Evolutionary conservation across 2,797 vertebrate genomes (phyloP), one percentile per base, ranked within the genome.

Genomic region (Alfaro cultratus): DNA sequence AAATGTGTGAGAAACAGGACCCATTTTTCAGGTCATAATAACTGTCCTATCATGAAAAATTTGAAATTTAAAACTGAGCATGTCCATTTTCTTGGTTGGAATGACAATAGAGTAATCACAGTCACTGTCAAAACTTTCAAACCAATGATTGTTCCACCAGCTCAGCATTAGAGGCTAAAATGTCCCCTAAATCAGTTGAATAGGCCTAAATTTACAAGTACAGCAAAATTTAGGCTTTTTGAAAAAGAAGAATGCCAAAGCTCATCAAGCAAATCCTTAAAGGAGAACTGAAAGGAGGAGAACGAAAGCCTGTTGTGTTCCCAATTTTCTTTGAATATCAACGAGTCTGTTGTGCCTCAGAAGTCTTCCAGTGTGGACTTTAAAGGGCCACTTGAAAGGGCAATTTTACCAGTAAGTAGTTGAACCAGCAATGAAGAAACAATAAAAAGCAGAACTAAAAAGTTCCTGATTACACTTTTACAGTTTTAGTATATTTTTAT

Each of bases 11-110:
- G 68, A 83, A 75, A 29, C 0, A 31, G 41, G 43, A 78, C 70
- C 41, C 18, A 4, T 49, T 76, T 87, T 81, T 79, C 76, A 11
- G 71, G 51, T 45, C 29, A 26, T 83, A 64, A 88, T 86, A 73
- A 84, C 82, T 77, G 79, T 83, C 84, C 84, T 76, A 79, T 1
- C 41, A 73, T 80, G n/a, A 13, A 45, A 45, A 45, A 71, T 45
- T 84, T 34, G 39, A 11, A 57, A 77, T 82, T 57, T 75, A 76
- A 29, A 41, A 83, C 70, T 73, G 73, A 53, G 46, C 73, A 26
- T 26, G 70, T 80, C 79, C 78, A 82, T 74, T 86, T 90, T 75
- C 72, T 71, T 71, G 68, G 68, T 45, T 29, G 23, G 41, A 71
- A 13, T 71, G 41, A 71, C 41, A 71, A 71, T 71, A 29, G 41